A percentile compares a stretch with the other conserved stretches of the same genome.
Conservation (phyloP, 2,113 vertebrate species). For the Corapipo altera region DNA sequence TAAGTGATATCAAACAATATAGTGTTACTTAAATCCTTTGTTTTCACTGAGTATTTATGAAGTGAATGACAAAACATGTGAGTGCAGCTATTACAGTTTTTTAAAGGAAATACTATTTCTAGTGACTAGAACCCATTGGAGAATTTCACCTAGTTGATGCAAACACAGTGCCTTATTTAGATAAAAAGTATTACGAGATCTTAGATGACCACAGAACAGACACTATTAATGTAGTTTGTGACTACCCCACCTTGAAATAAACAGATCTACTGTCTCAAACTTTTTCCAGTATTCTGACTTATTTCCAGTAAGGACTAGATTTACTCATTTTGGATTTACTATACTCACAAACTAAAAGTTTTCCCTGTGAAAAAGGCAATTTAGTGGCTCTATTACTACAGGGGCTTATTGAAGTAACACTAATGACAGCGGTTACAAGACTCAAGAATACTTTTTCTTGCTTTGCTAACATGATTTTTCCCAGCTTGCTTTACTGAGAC, state of each 20-base stretch:
- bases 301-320: background rate
- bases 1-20: background rate
- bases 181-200: background rate
- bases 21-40: background rate
- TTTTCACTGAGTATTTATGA: background rate
- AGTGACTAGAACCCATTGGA: background rate
- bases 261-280: background rate
- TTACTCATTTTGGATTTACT: background rate
- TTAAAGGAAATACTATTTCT: background rate
- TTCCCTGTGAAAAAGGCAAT: background rate
- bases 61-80: background rate
- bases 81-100: background rate
- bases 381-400: background rate
- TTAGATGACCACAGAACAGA: background rate
- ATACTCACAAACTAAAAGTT: background rate
- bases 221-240: background rate
- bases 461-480: background rate
- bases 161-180: background rate
- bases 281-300: background rate
- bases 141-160: background rate
- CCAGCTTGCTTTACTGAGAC: background rate
- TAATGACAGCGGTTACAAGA: background rate
- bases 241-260: background rate
- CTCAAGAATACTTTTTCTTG: background rate
- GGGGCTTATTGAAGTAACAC: background rate